Base-by-base conservation (phyloP, 2,113 vertebrate species). In the Hassar affinis region DNA sequence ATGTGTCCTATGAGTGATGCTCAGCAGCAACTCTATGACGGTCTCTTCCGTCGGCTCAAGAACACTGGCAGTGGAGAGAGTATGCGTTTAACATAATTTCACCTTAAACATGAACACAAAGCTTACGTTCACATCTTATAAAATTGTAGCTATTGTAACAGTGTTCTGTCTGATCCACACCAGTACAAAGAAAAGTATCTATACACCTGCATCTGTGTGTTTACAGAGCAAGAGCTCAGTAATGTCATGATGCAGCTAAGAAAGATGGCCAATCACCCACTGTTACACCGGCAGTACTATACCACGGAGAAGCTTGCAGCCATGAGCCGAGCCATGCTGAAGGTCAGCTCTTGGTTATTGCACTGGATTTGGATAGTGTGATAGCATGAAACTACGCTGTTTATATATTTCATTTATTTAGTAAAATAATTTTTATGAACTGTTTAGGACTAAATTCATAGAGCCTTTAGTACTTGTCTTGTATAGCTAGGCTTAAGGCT, bases 191-290 rank as follows among this genome's bases (percentile, higher is more conserved):
- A 38, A 42, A 22, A 66, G 15, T 30, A 68, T 22, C 33, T 38
- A 12, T 59, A 25, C 35, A 7, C 51, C 49, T 56, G 52, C 8
- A 7, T 20, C 30, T 82, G 45, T 71, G 9, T 25, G 30, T 12
- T 38, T 35, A 59, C 87, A 99, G 98, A 96, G 88, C 95, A 94
- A n/a, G 95, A 90, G 75, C 92, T 97, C 91, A 94, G 95, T 83
- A 98, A 98, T 85, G 96, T 94, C 47, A 97, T 98, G 96, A 99
- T 99, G 98, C 97, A 99, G 9, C 87, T 99, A 87, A 95, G 98
- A 85, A 99, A 99, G 92, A 99, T 99, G 98, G 97, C 98, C 72
- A 99, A 99, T 89, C 98, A 99, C 74, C 98, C 98, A 8, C 93
- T 99, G 82, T 90, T 99, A 79, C 98, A 98, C 80, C 93, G 98